These are phyloP conservation scores for Larimichthys crocea DNA, from an alignment of 2,113 vertebrate species.

Conservation along the genomic window DNA sequence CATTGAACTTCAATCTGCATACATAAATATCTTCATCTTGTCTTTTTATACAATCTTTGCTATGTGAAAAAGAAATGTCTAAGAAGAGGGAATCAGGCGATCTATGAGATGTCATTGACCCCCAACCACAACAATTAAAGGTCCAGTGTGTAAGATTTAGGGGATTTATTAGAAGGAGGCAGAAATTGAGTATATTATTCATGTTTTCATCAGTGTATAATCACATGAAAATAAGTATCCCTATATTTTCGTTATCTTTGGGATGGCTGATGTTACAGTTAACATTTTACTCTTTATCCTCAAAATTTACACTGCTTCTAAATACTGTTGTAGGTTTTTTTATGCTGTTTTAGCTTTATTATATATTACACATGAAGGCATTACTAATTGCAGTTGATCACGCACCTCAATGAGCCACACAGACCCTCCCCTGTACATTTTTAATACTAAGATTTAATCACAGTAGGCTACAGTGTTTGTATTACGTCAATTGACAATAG, in stretches of 20 bases:
- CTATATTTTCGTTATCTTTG: no score
- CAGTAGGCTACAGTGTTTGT: conserved; percentile 39
- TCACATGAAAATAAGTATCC: no score
- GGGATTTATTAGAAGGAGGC: no score
- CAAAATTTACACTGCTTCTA: conserved; percentile 10
- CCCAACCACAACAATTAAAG: background rate
- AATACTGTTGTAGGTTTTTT: conserved; percentile 19
- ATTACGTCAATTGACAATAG: conserved; percentile 22
- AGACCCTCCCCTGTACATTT: conserved; percentile 16
- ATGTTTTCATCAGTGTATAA: no score
- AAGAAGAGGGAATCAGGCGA: background rate
- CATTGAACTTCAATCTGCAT: conserved; percentile 25
- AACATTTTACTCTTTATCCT: conserved; percentile 16
- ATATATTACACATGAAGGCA: conserved; percentile 23
- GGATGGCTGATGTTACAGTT: conserved; percentile 7
- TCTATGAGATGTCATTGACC: background rate
- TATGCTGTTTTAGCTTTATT: conserved; percentile 38
- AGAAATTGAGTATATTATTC: no score
- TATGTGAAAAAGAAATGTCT: background rate
- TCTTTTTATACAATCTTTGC: conserved; percentile 53
- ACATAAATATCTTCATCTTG: conserved; percentile 27
- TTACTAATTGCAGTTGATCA: conserved; percentile 11
- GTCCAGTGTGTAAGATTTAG: no score
- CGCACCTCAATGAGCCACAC: conserved; percentile 20
- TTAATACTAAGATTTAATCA: conserved; percentile 39